Percentiles rank a stretch among this genome's conserved stretches.
Evolutionary conservation across 2,888 invertebrate species (phyloP).

Genomic region (Drymonia ruficornis): DNA sequence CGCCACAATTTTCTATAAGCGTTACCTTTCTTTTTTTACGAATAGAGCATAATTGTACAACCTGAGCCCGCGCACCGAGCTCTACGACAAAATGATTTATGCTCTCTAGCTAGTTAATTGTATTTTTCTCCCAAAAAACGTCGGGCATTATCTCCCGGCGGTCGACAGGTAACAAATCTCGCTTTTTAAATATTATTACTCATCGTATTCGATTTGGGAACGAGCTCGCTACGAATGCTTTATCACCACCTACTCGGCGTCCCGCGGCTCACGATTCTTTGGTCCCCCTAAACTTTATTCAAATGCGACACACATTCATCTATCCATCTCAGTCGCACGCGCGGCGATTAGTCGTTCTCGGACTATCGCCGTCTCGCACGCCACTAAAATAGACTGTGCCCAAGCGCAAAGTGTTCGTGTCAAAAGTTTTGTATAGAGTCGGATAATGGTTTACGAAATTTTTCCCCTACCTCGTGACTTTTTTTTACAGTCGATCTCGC

Average conservation of each 20-base stretch:
- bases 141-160: slow-evolving; percentile 75
- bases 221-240: slow-evolving; percentile 82
- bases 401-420: slow-evolving; percentile 84
- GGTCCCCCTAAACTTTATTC: slow-evolving; percentile 83
- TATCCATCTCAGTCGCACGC: slow-evolving; percentile 71
- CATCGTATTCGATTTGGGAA: slow-evolving; percentile 84
- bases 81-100: slow-evolving; percentile 76
- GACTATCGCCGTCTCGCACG: slow-evolving; percentile 71
- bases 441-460: slow-evolving; percentile 83
- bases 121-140: slow-evolving; percentile 80
- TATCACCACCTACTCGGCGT: slow-evolving; percentile 85
- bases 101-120: slow-evolving; percentile 77
- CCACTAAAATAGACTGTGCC: slow-evolving; percentile 84
- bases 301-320: slow-evolving; percentile 78
- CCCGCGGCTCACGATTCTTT: slow-evolving; percentile 78
- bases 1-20: slow-evolving; percentile 62
- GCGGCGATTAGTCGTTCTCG: slow-evolving; percentile 55
- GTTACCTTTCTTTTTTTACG: slow-evolving; percentile 66
- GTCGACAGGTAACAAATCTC: slow-evolving; percentile 84
- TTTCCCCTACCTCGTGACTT: slow-evolving; percentile 82
- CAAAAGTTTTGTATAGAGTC: slow-evolving; percentile 82
- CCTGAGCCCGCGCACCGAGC: slow-evolving; percentile 66
- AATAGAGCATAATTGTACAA: slow-evolving; percentile 75
- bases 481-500: slow-evolving; percentile 79
- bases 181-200: slow-evolving; percentile 84